phyloP scores from a whole-genome alignment of 1,140 invertebrate genomes.

The Spodoptera frugiperda region DNA sequence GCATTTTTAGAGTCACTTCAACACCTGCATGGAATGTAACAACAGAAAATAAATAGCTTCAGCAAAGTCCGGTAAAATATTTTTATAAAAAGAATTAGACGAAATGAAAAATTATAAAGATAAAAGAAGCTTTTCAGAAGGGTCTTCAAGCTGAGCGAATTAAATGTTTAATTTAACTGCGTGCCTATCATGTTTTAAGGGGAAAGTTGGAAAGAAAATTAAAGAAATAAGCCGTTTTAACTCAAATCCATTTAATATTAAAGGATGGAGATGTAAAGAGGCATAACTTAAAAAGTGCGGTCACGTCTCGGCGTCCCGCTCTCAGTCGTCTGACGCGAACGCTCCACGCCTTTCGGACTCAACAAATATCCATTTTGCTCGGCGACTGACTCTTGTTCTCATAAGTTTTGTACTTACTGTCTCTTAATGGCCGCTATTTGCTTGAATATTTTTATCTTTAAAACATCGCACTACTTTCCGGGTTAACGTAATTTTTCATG shows the following conservation, averaged over 20 bases:
- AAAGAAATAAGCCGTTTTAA: conserved; percentile 24
- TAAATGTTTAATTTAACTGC: conserved; percentile 4
- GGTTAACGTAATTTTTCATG: conserved; percentile 16
- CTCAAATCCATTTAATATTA: conserved; percentile 16
- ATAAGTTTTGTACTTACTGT: conserved; percentile 55
- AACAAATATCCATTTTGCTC: conserved; percentile 62
- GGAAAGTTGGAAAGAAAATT: conserved; percentile 6
- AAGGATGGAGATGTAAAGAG: conserved; percentile 48
- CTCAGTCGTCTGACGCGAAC: conserved; percentile 35
- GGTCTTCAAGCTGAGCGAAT: conserved; percentile 2
- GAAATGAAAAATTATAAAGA: background rate
- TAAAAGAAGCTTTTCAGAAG: background rate
- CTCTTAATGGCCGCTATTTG: conserved; percentile 46
- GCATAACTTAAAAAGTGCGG: conserved; percentile 54
- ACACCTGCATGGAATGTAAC: too few relatives aligned
- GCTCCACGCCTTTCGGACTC: conserved; percentile 50
- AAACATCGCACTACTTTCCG: conserved; percentile 17
- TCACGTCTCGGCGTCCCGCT: conserved; percentile 53
- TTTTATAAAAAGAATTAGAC: background rate
- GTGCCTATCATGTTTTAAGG: conserved; percentile 14
- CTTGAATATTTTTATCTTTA: conserved; percentile 43
- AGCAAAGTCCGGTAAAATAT: too few relatives aligned
- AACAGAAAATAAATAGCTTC: background rate
- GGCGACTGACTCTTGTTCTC: conserved; percentile 41
- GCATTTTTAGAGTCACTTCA: background rate